A percentile compares a stretch with the other conserved stretches of the same genome.
Conservation (phyloP, 2,888 invertebrate species). For the Hipparchia sbordonii region DNA sequence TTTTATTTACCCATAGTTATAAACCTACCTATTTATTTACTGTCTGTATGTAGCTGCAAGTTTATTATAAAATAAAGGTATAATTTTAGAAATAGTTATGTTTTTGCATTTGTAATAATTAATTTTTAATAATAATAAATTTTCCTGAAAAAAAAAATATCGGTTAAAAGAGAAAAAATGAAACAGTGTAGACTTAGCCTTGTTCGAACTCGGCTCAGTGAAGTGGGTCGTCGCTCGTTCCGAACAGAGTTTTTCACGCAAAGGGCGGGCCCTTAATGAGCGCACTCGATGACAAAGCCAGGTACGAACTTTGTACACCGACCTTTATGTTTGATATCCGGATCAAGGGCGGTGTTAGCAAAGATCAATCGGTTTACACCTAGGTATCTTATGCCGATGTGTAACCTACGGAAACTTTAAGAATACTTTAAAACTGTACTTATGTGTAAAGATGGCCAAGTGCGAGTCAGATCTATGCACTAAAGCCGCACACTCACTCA, state of each 20-base stretch:
- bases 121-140: too few relatives aligned
- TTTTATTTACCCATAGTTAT: too few relatives aligned
- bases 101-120: too few relatives aligned
- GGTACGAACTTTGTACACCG: conserved; percentile 28
- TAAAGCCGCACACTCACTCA: too few relatives aligned
- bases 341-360: conserved; percentile 14
- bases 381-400: too few relatives aligned
- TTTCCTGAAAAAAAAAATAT: too few relatives aligned
- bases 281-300: conserved; percentile 58
- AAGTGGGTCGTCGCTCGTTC: conserved; percentile 44
- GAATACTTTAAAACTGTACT: too few relatives aligned
- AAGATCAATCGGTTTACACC: conserved; percentile 4
- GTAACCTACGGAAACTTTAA: background rate
- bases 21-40: too few relatives aligned
- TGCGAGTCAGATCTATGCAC: too few relatives aligned
- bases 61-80: background rate
- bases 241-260: conserved; percentile 47
- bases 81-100: too few relatives aligned
- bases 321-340: conserved; percentile 22
- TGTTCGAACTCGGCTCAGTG: conserved; percentile 39
- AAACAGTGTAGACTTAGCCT: conserved; percentile 43
- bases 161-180: conserved; percentile 26
- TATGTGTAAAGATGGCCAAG: too few relatives aligned
- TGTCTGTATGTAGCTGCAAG: too few relatives aligned
- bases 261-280: conserved; percentile 55